These are phyloP conservation scores for Seladonia tumulorum DNA, from an alignment of 2,888 invertebrate species.

Conservation along the genomic window DNA sequence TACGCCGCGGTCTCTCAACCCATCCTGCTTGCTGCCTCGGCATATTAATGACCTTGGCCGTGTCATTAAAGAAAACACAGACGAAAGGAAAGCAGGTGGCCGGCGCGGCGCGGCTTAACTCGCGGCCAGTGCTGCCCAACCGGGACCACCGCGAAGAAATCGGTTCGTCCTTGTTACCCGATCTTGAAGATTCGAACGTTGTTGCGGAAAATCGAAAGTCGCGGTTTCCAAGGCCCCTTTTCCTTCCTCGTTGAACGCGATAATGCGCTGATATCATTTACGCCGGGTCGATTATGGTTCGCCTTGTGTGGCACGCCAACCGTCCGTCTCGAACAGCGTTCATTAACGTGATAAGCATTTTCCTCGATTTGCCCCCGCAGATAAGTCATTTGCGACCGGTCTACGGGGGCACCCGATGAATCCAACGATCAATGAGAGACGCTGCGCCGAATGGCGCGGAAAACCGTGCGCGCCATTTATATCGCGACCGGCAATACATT, in stretches of 20 bases:
- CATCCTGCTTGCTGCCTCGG: constrained; percentile 34
- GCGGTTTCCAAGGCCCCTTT: no score
- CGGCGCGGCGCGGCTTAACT: neutral
- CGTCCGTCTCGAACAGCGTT: constrained; percentile 11
- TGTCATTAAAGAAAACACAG: constrained; percentile 42
- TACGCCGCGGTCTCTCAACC: constrained; percentile 41
- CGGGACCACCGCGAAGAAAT: neutral
- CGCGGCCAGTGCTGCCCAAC: constrained; percentile 4
- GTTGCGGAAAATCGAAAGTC: neutral
- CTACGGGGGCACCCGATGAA: neutral
- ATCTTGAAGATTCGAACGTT: neutral
- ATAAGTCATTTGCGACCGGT: constrained; percentile 35
- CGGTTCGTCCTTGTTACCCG: neutral
- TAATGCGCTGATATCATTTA: neutral
- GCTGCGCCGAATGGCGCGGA: neutral
- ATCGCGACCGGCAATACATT: constrained; percentile 33
- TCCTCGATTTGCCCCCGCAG: constrained; percentile 24
- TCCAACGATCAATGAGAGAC: constrained; percentile 7
- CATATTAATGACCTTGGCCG: constrained; percentile 57
- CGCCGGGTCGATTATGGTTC: neutral
- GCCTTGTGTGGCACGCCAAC: constrained; percentile 1
- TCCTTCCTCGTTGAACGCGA: neutral
- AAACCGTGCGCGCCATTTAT: constrained; percentile 28
- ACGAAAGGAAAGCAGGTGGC: neutral
- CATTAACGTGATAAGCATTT: constrained; percentile 16